Conservation (phyloP, 2,888 invertebrate species). For the Diarsia mendica region DNA sequence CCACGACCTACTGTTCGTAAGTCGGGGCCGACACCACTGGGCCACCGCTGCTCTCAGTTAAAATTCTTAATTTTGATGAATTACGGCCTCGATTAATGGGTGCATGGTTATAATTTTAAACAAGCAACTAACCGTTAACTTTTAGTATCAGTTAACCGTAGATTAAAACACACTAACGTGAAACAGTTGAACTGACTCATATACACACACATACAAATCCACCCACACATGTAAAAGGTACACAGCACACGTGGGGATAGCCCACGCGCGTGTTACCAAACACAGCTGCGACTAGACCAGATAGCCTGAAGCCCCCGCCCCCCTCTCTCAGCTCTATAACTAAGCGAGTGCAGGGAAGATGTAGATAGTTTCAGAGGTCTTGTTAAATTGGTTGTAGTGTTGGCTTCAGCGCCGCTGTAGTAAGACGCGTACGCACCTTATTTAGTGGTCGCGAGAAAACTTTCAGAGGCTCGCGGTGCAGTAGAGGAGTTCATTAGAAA, state of each 20-base stretch:
- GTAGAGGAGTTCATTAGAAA: slow-evolving; percentile 61
- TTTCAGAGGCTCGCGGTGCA: slow-evolving; percentile 70
- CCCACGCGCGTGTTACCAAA: slow-evolving; percentile 70
- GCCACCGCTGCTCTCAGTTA: too few species aligned
- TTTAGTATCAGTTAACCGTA: slow-evolving; percentile 26
- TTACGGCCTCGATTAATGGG: too few species aligned
- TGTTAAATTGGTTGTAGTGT: slow-evolving; percentile 59
- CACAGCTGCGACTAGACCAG: slow-evolving; percentile 55
- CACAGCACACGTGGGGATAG: slow-evolving; percentile 66
- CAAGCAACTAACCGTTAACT: background rate
- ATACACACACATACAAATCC: slow-evolving; percentile 54
- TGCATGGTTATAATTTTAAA: too few species aligned
- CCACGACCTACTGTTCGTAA: too few species aligned
- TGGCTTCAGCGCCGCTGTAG: slow-evolving; percentile 70
- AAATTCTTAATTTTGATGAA: too few species aligned
- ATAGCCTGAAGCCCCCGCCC: slow-evolving; percentile 48
- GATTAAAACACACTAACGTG: slow-evolving; percentile 45
- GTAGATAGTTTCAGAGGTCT: slow-evolving; percentile 50
- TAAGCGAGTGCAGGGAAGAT: background rate
- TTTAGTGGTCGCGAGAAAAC: slow-evolving; percentile 74
- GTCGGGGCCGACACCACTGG: too few species aligned
- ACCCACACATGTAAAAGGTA: slow-evolving; percentile 63
- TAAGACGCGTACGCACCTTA: slow-evolving; percentile 77
- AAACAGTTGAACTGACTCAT: slow-evolving; percentile 42
- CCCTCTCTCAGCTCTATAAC: slow-evolving; percentile 22